Evolutionary conservation across 2,888 invertebrate species (phyloP).

Genomic region (Meiosimyza decipiens): DNA sequence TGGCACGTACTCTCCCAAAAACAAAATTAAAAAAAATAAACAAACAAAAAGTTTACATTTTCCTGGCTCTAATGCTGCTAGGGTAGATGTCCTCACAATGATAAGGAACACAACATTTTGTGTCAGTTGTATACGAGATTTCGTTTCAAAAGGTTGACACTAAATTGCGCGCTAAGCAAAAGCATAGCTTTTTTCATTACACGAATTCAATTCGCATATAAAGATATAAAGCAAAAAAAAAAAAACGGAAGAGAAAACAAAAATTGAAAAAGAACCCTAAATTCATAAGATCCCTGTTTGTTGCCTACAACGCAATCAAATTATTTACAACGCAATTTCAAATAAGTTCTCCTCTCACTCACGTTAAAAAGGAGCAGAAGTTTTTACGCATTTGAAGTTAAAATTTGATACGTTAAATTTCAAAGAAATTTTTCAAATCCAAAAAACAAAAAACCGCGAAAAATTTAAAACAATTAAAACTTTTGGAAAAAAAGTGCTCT

Average conservation of each 20-base stretch:
- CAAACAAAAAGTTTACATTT: neutral
- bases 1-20: neutral
- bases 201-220: no score
- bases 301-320: no score
- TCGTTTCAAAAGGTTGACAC: slow-evolving; percentile 29
- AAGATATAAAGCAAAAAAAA: neutral
- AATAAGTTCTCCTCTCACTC: neutral
- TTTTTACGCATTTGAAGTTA: neutral
- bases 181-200: no score
- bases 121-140: slow-evolving; percentile 39
- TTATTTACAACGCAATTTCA: slow-evolving; percentile 7
- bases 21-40: slow-evolving; percentile 14
- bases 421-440: neutral
- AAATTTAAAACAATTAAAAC: neutral
- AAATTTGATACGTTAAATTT: neutral
- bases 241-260: neutral
- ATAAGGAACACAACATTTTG: slow-evolving; percentile 24
- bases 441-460: neutral
- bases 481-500: slow-evolving; percentile 9
- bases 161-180: slow-evolving; percentile 12
- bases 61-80: slow-evolving; percentile 14
- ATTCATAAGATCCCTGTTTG: neutral
- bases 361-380: neutral
- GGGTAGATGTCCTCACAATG: slow-evolving; percentile 30
- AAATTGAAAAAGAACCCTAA: neutral